These are phyloP conservation scores for Aix galericulata DNA, from an alignment of 2,113 vertebrate genomes.

Conservation along the genomic window DNA sequence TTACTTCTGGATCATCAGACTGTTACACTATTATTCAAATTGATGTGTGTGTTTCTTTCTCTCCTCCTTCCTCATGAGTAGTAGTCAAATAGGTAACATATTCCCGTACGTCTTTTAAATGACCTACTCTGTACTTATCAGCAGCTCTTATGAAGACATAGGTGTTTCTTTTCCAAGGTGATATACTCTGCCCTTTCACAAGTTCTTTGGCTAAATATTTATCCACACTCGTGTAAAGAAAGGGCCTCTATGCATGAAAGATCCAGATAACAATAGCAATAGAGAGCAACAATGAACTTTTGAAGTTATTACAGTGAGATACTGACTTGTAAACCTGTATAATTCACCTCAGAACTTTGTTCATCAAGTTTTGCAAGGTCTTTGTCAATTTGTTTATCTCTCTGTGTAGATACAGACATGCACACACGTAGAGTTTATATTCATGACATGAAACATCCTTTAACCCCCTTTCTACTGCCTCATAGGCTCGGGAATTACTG, in stretches of 20 bases:
- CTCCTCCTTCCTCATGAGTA: not conserved
- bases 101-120: not conserved
- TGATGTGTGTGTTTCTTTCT: not conserved
- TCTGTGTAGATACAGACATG: not conserved
- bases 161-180: not conserved
- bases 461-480: not conserved
- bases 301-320: not conserved
- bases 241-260: not conserved
- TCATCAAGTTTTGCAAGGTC: not conserved
- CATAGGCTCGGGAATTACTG: not conserved
- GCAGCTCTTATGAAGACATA: not conserved
- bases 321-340: not conserved
- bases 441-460: not conserved
- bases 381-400: not conserved
- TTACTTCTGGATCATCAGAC: not conserved
- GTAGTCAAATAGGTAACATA: not conserved
- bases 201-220: not conserved
- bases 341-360: not conserved
- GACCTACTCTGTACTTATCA: not conserved
- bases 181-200: not conserved
- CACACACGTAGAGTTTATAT: not conserved
- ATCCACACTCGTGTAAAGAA: not conserved
- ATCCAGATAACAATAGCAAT: not conserved
- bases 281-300: rapidly evolving
- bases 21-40: not conserved